Evolutionary conservation across 2,113 vertebrate species (phyloP), one percentile per base, ranked within the genome.

Genomic region (Podarcis raffonei): DNA sequence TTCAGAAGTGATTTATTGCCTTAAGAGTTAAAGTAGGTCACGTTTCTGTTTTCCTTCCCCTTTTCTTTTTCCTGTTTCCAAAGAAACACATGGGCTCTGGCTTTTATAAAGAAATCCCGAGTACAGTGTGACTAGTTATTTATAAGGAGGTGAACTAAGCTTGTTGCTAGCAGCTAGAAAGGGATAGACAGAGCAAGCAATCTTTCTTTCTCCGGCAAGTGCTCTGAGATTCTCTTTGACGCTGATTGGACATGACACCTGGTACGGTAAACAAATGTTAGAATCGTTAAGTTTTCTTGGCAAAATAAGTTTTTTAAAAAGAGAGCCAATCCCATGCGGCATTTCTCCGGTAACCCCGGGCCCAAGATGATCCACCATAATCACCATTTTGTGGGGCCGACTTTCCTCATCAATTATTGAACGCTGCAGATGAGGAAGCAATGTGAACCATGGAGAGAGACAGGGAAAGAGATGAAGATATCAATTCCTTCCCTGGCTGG

Each of bases 231-330:
- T 94, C 87, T 87, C 59, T 94, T 94, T 93, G 88, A 93, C 83
- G 88, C 48, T 94, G 85, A 95, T 92, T 93, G 69, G 89, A 94
- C 72, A 90, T 89, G 84, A 23, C 88, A 93, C 3, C 20, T 92
- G 83, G 79, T 27, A 92, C 87, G 89, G 79, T 78, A 94, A 94
- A 93, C 86, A 62, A 94, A 90, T 80, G 72, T 66, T 92, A 84
- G 39, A 89, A 93, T 94, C 91, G 53, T 86, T 93, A 35, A 77
- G 27, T 91, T 94, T 93, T 90, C 74, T 90, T 90, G 57, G 92
- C 87, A 93, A 93, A 95, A 74, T 72, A 90, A 93, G 48, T 72
- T n/a, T 80, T 92, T 84, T 12, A 93, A 94, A 96, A 74, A 65
- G 88, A 93, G 48, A 83, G 66, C 1, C 0, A 90, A 78, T 83